These are phyloP conservation scores for Trichonephila clavata DNA, from an alignment of 1,140 invertebrate genomes.

Conservation along the genomic window DNA sequence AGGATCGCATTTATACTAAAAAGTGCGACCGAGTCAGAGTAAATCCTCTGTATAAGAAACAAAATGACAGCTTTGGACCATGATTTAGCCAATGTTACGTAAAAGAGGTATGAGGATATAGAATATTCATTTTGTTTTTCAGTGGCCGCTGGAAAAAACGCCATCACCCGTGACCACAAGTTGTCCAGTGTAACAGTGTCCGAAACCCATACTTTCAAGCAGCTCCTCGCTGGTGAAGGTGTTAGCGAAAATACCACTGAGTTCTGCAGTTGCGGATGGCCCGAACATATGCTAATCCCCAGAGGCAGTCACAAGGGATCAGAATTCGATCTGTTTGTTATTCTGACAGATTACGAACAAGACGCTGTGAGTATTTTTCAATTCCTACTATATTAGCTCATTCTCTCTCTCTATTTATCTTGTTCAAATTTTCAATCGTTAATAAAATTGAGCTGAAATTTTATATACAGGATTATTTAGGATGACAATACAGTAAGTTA, in stretches of 20 bases:
- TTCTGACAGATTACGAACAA: constrained; percentile 88
- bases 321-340: constrained; percentile 88
- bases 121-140: neutral
- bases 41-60: too few species aligned
- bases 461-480: too few species aligned
- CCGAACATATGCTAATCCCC: constrained; percentile 90
- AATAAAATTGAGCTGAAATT: too few species aligned
- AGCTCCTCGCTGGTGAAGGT: constrained; percentile 80
- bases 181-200: constrained; percentile 88
- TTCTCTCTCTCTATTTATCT: too few species aligned
- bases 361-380: constrained; percentile 82
- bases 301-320: constrained; percentile 87
- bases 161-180: constrained; percentile 84
- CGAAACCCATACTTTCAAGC: constrained; percentile 84
- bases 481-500: too few species aligned
- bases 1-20: too few species aligned
- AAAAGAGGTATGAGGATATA: too few species aligned
- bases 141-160: constrained; percentile 86
- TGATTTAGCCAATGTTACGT: too few species aligned
- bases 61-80: too few species aligned
- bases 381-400: too few species aligned
- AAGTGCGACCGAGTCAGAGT: too few species aligned
- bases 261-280: constrained; percentile 92
- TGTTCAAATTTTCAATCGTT: too few species aligned
- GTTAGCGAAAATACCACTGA: constrained; percentile 77